Conservation (phyloP, 2,888 invertebrate species). For the Drosophila hamatofila region DNA sequence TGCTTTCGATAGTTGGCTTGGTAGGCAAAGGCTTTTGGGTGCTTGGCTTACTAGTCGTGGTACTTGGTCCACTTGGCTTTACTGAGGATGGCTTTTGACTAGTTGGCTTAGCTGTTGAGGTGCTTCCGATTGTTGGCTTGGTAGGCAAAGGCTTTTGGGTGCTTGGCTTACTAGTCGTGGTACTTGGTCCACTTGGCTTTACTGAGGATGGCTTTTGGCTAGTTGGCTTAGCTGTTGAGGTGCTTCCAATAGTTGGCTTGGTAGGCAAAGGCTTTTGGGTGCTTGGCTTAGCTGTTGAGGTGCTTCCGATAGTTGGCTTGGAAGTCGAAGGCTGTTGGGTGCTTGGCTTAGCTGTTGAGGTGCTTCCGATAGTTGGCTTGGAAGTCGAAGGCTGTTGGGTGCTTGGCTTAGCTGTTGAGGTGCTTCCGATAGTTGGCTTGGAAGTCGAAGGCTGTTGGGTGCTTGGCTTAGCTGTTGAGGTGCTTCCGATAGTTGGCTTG, state of each 20-base stretch:
- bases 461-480: background rate
- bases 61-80: slow-evolving; percentile 2
- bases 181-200: background rate
- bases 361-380: background rate
- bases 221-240: background rate
- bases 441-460: background rate
- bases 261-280: background rate
- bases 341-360: background rate
- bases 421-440: background rate
- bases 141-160: background rate
- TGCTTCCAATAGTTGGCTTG: background rate
- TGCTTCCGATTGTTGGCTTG: background rate
- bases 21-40: background rate
- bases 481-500: background rate
- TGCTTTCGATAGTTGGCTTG: background rate
- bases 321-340: background rate
- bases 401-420: background rate
- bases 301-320: background rate
- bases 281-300: background rate
- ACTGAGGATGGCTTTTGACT: background rate
- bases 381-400: background rate
- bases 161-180: background rate
- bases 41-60: background rate
- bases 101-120: background rate
- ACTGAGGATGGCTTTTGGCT: background rate